phyloP scores from a whole-genome alignment of 2,797 vertebrate genomes.

The Coendou prehensilis region DNA sequence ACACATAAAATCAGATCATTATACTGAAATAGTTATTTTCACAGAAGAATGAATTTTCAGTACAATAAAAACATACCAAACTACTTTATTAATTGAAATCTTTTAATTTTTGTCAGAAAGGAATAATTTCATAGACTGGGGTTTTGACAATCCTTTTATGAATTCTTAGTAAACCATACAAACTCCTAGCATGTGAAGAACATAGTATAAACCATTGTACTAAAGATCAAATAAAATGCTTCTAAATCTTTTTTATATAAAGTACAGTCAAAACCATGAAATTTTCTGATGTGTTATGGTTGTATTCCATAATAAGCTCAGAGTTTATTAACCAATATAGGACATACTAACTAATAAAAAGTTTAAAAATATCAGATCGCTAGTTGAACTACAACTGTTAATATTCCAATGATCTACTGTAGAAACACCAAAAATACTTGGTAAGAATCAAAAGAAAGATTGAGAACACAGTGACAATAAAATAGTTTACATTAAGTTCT shows the following conservation, averaged over 20 bases:
- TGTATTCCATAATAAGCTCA: neutral
- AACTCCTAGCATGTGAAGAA: neutral
- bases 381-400: neutral
- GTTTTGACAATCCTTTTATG: neutral
- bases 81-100: neutral
- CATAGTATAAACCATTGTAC: neutral
- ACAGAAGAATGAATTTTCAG: neutral
- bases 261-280: neutral
- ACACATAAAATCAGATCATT: neutral
- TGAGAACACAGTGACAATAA: neutral
- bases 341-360: neutral
- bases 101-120: neutral
- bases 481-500: neutral
- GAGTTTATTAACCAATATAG: neutral
- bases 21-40: neutral
- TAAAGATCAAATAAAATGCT: conserved; percentile 17
- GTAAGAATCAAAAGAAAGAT: neutral
- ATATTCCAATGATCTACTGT: neutral
- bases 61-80: neutral
- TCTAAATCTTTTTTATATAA: neutral
- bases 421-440: neutral
- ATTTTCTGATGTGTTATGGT: neutral
- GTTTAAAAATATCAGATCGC: neutral
- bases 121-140: neutral
- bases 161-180: neutral